Conservation (phyloP, 2,797 vertebrate species). For the Buceros bicornis region DNA sequence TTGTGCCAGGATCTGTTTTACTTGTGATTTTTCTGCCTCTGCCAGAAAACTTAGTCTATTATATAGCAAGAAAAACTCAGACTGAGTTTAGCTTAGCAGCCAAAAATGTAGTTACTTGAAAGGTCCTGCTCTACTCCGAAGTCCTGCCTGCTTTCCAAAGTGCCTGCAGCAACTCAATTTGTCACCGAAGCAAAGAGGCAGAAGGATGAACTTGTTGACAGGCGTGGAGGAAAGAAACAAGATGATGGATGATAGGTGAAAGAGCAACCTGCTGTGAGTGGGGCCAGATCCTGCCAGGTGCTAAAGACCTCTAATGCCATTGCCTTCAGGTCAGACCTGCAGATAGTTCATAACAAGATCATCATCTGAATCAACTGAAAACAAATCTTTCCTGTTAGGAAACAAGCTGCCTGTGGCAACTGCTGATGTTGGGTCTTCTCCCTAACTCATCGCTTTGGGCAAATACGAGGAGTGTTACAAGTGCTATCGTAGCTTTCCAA, state of each 20-base stretch:
- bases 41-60: not conserved
- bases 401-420: not conserved
- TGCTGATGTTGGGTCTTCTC: not conserved
- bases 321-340: not conserved
- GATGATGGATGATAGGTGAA: not conserved
- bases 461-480: not conserved
- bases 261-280: not conserved
- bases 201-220: not conserved
- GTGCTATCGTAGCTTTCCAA: not conserved
- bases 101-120: not conserved
- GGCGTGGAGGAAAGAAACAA: not conserved
- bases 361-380: not conserved
- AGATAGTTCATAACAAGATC: not conserved
- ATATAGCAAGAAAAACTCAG: not conserved
- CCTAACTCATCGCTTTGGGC: not conserved
- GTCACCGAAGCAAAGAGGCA: not conserved
- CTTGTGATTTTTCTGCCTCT: not conserved
- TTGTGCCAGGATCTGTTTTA: rapidly evolving
- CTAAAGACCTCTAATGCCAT: not conserved
- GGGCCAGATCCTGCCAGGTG: not conserved
- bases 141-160: not conserved
- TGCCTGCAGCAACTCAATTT: not conserved
- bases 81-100: not conserved
- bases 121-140: not conserved
- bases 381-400: not conserved